Percentiles rank a stretch among this genome's conserved stretches.
Conservation (phyloP, 2,888 invertebrate genomes). For the Epinotia brunnichana region DNA sequence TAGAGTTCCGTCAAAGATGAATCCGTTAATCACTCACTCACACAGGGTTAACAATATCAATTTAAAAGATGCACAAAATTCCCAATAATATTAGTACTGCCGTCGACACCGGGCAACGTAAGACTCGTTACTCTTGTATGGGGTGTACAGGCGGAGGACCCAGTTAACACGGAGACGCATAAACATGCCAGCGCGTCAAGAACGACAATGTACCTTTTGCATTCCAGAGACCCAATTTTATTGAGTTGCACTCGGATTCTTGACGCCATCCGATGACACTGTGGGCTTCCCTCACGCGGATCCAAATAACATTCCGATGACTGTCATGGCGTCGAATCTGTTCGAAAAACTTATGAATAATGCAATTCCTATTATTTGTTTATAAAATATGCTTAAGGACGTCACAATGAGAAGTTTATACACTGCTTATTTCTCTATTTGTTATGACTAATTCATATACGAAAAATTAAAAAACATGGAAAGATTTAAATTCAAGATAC, state of each 20-base stretch:
- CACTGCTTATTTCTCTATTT: slow-evolving; percentile 15
- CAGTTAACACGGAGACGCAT: slow-evolving; percentile 67
- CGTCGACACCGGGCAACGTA: slow-evolving; percentile 70
- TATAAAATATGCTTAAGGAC: neutral
- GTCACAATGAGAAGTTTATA: neutral
- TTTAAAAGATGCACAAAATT: slow-evolving; percentile 22
- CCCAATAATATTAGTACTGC: slow-evolving; percentile 46
- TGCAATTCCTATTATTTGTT: slow-evolving; percentile 6
- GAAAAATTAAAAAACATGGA: neutral
- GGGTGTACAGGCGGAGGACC: slow-evolving; percentile 60
- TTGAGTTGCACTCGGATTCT: slow-evolving; percentile 35
- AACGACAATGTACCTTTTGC: slow-evolving; percentile 62
- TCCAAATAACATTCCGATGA: slow-evolving; percentile 32
- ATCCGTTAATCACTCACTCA: slow-evolving; percentile 54
- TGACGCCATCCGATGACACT: slow-evolving; percentile 41
- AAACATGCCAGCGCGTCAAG: slow-evolving; percentile 61
- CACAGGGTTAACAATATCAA: slow-evolving; percentile 17
- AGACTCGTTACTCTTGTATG: slow-evolving; percentile 70
- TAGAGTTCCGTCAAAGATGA: slow-evolving; percentile 58
- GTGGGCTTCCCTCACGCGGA: slow-evolving; percentile 36
- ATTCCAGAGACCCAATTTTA: slow-evolving; percentile 59
- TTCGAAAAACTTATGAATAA: slow-evolving; percentile 12
- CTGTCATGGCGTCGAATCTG: neutral
- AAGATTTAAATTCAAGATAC: slow-evolving; percentile 17
- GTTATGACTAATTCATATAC: neutral